A percentile compares a stretch with the other conserved stretches of the same genome.
These are phyloP conservation scores for Druon quercuslanigerum DNA, from an alignment of 1,140 invertebrate genomes.

Conservation along the genomic window DNA sequence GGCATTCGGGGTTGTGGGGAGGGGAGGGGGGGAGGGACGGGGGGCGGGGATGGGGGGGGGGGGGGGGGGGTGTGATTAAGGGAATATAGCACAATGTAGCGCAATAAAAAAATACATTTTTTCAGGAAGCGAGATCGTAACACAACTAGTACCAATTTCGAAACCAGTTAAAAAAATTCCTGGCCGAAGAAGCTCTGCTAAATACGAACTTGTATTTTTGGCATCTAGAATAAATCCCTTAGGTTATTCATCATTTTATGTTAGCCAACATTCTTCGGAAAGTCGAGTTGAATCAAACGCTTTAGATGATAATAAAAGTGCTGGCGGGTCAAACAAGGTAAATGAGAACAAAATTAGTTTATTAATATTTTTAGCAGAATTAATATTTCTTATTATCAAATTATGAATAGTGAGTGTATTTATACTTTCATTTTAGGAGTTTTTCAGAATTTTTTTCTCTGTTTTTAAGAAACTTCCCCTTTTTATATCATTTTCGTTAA, in stretches of 20 bases:
- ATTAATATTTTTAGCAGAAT: not conserved
- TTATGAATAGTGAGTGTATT: no score
- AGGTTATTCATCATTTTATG: constrained; percentile 80
- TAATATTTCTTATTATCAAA: not conserved
- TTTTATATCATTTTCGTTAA: no score
- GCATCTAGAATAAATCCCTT: constrained; percentile 80
- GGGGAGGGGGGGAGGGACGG: no score
- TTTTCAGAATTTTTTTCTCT: no score
- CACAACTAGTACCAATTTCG: constrained; percentile 81
- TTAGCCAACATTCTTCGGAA: constrained; percentile 63
- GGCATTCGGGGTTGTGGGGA: no score
- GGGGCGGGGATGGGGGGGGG: no score
- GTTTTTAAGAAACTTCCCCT: no score
- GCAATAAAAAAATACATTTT: constrained; percentile 36
- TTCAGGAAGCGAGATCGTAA: constrained; percentile 74
- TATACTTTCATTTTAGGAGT: no score
- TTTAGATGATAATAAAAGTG: not conserved
- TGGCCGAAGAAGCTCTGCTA: constrained; percentile 78
- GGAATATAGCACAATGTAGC: no score
- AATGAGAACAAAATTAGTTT: not conserved
- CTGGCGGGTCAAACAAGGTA: not conserved
- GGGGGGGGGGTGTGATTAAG: no score
- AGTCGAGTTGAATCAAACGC: constrained; percentile 13
- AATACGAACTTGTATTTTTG: constrained; percentile 81
- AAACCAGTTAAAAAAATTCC: constrained; percentile 78